phyloP scores from a whole-genome alignment of 2,888 invertebrate genomes.

The Copidosoma aretas region DNA sequence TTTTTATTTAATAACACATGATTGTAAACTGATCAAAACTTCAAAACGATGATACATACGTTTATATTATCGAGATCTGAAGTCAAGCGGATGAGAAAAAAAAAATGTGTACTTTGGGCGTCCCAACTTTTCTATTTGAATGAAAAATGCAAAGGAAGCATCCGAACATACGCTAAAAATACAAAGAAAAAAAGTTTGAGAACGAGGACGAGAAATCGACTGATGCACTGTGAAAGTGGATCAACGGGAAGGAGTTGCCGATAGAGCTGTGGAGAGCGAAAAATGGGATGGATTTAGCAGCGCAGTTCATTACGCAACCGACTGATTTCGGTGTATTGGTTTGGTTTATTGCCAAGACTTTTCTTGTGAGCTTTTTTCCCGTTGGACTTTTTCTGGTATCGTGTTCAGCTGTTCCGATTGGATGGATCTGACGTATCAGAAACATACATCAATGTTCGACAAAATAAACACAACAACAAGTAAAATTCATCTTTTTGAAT shows the following conservation, averaged over 20 bases:
- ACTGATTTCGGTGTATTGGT: constrained; percentile 8
- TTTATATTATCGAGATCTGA: too few relatives aligned
- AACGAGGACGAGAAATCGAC: not conserved
- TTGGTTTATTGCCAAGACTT: not conserved
- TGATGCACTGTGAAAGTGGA: not conserved
- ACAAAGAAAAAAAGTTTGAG: not conserved
- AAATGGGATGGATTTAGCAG: not conserved
- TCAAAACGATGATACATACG: too few relatives aligned
- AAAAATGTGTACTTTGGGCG: too few relatives aligned
- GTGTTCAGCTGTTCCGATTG: too few relatives aligned
- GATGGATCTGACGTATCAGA: too few relatives aligned
- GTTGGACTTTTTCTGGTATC: not conserved
- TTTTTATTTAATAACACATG: too few relatives aligned
- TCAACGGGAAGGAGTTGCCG: not conserved
- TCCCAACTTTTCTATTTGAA: not conserved
- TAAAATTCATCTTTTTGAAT: too few relatives aligned
- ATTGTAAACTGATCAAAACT: too few relatives aligned
- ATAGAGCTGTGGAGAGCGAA: not conserved
- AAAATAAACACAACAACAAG: too few relatives aligned
- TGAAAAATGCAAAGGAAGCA: not conserved
- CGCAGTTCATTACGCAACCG: constrained; percentile 27
- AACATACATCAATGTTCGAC: too few relatives aligned
- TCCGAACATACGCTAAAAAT: not conserved
- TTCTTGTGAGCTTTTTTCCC: not conserved
- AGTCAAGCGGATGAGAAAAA: too few relatives aligned